These are phyloP conservation scores for Caretta caretta DNA, from an alignment of 2,113 vertebrate species.

Conservation along the genomic window DNA sequence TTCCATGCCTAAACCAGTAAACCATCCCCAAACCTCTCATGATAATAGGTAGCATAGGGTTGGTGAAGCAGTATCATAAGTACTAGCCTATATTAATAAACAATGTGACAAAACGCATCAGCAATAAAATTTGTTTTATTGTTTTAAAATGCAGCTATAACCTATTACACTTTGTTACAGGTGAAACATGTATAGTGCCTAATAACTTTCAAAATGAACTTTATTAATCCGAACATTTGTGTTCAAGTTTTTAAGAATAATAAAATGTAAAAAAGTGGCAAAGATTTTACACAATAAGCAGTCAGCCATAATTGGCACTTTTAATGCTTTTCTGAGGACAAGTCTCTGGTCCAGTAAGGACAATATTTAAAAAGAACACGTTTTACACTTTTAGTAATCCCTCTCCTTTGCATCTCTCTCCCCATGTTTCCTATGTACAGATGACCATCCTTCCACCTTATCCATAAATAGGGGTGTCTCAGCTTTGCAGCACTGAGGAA, in stretches of 20 bases:
- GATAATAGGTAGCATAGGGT: background rate
- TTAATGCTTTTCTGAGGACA: background rate
- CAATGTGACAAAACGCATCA: background rate
- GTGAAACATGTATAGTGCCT: background rate
- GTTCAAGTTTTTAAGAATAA: background rate
- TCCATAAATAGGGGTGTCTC: background rate
- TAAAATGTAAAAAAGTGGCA: background rate
- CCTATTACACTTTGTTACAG: background rate
- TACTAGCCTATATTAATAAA: background rate
- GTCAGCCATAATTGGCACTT: background rate
- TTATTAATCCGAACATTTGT: background rate
- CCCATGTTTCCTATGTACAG: accelerated
- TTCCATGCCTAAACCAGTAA: background rate
- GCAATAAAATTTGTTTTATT: background rate
- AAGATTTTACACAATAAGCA: background rate
- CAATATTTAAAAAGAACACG: background rate
- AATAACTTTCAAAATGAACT: background rate
- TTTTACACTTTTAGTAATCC: background rate
- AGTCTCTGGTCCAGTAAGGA: background rate
- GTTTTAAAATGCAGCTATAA: background rate
- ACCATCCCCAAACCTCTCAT: background rate
- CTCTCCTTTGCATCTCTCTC: background rate
- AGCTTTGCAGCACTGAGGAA: background rate
- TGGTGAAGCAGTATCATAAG: background rate
- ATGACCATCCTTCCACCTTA: background rate